Conservation (phyloP, 2,888 invertebrate species). For the Drosophila fulvimacula region DNA sequence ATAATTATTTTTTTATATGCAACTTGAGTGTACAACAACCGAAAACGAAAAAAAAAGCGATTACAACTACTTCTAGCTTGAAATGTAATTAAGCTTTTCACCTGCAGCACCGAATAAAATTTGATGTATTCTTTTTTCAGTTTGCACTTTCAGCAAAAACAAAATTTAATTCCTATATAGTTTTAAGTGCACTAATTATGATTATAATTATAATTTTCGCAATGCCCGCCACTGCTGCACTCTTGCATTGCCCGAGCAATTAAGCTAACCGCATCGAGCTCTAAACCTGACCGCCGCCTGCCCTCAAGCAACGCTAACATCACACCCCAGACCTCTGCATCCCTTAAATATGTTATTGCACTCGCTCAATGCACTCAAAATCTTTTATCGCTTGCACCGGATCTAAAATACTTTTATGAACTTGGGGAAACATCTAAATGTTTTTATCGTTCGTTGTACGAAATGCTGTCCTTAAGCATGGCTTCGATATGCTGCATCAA, state of each 20-base stretch:
- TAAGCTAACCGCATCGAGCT: conserved; percentile 17
- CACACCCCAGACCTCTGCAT: conserved; percentile 5
- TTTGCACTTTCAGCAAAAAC: conserved; percentile 10
- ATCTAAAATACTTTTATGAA: conserved; percentile 22
- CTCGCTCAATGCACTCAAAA: conserved; percentile 40
- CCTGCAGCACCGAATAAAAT: conserved; percentile 58
- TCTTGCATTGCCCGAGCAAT: conserved; percentile 4
- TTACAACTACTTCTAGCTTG: conserved; percentile 21
- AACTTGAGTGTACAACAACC: conserved; percentile 35
- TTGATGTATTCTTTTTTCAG: conserved; percentile 35
- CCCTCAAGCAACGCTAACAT: not conserved
- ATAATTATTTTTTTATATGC: conserved; percentile 48
- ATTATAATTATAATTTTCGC: conserved; percentile 60
- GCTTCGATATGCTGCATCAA: conserved; percentile 22
- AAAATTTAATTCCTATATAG: conserved; percentile 40
- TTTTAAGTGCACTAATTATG: conserved; percentile 68
- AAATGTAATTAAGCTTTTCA: conserved; percentile 63
- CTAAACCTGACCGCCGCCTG: not conserved
- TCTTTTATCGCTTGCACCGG: conserved; percentile 29
- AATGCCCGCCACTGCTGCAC: conserved; percentile 36
- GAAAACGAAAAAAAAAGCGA: conserved; percentile 13
- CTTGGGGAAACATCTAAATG: conserved; percentile 32
- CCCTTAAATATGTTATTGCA: conserved; percentile 36
- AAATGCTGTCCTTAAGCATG: conserved; percentile 34
- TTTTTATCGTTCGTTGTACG: conserved; percentile 31